Base-by-base conservation (phyloP, 2,888 invertebrate species). In the Gastracanthus pulcherrimus region DNA sequence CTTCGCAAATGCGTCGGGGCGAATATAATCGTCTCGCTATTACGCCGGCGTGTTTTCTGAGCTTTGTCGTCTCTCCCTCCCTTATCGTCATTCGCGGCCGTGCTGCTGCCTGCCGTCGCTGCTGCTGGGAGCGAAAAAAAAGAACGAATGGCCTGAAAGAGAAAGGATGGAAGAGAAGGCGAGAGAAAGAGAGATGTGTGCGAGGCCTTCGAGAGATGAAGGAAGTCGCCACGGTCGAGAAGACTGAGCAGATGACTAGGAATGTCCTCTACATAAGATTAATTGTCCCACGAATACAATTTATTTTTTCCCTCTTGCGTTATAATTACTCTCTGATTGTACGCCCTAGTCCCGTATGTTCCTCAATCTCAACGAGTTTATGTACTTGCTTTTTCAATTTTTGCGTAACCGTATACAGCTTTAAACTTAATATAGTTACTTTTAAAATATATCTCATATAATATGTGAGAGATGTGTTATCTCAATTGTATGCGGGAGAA, bases 291-390 rank as follows among this genome's bases (percentile, higher is more conserved):
- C 58, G 64, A 55, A 62, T 71, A 71, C 31, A 76, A 55, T 78
- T 74, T 77, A 69, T 74, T 69, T 78, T 66, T 13, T 81, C 67
- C n/a, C n/a, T n/a, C n/a, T n/a, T n/a, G 74, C 72, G 67, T 74
- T 69, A 67, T 74, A 71, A 80, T 66, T 34, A 62, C 60, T 31
- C 31, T 19, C 48, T 51, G 48, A n/a, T n/a, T n/a, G 31, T 23
- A 70, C 31, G 13, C 36, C 36, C 55, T 51, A 16, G 19, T 34
- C 29, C 48, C 70, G 11, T 26, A 11, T 55, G 5, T 70, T 70
- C 55, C 4, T 19, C 45, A 19, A 36, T 26, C 26, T 36, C 36
- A 36, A 11, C 66, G 26, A 41, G 26, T 66, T 38, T 66, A 66
- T 66, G n/a, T 26, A 41, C 41, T 26, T 66, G 26, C n/a, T n/a